A percentile compares a stretch with the other conserved stretches of the same genome.
These are phyloP conservation scores for Bombus haemorrhoidalis DNA, from an alignment of 1,140 invertebrate genomes.

Conservation along the genomic window DNA sequence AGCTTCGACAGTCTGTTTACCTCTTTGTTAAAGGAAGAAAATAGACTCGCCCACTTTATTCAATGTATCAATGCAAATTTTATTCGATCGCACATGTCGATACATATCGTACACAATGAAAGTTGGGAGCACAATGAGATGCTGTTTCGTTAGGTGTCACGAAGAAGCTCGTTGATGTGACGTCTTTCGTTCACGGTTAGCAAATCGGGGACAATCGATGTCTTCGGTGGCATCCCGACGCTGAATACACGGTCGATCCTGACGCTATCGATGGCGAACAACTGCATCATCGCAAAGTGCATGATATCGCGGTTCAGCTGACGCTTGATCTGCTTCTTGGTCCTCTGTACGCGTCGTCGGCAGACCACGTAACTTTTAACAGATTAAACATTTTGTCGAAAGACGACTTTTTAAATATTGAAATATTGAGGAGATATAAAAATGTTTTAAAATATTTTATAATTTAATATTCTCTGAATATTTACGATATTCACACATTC, in stretches of 20 bases:
- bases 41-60: neutral
- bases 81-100: conserved; percentile 14
- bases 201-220: conserved; percentile 70
- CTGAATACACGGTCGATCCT: conserved; percentile 76
- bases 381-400: conserved; percentile 19
- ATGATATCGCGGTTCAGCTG: conserved; percentile 76
- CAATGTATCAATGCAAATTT: conserved; percentile 11
- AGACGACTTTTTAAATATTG: too few relatives aligned
- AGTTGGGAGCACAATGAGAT: neutral
- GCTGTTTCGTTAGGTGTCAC: conserved; percentile 4
- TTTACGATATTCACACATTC: too few relatives aligned
- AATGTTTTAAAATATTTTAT: too few relatives aligned
- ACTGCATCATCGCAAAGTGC: conserved; percentile 76
- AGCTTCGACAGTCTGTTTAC: too few relatives aligned
- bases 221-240: conserved; percentile 72
- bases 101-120: neutral
- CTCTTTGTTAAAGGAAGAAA: neutral
- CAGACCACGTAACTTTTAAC: conserved; percentile 73
- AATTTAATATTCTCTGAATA: too few relatives aligned
- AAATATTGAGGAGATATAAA: too few relatives aligned
- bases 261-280: conserved; percentile 74
- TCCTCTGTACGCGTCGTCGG: conserved; percentile 69
- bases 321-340: conserved; percentile 67
- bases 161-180: conserved; percentile 70
- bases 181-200: conserved; percentile 69